phyloP scores from a whole-genome alignment of 2,113 vertebrate species.

The Notechis scutatus region DNA sequence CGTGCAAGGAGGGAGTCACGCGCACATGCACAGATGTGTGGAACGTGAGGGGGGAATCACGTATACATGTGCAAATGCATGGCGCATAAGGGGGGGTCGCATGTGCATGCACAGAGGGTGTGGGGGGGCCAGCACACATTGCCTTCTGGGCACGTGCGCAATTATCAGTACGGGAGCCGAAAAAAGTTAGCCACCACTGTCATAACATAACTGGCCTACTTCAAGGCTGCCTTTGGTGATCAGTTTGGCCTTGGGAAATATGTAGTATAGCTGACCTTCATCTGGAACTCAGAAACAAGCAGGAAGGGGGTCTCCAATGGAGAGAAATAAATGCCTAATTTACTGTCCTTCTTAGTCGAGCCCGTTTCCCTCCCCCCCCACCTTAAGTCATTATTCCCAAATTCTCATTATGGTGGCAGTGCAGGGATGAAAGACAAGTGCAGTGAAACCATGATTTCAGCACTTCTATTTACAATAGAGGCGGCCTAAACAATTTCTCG shows the following conservation, averaged over 20 bases:
- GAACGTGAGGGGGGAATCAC: no score
- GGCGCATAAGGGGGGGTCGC: no score
- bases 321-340: constrained; percentile 71
- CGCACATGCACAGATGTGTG: no score
- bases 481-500: constrained; percentile 55
- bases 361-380: constrained; percentile 41
- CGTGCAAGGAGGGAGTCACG: no score
- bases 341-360: constrained; percentile 67
- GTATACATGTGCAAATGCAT: no score
- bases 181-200: not conserved
- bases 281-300: constrained; percentile 57
- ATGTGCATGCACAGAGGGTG: no score
- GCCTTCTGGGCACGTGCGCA: no score
- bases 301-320: constrained; percentile 61
- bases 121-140: no score
- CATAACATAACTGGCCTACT: constrained; percentile 55
- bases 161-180: no score
- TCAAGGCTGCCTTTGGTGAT: constrained; percentile 52
- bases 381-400: constrained; percentile 63
- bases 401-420: constrained; percentile 63
- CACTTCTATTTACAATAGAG: constrained; percentile 64
- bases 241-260: constrained; percentile 60
- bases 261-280: constrained; percentile 61
- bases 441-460: constrained; percentile 59
- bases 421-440: constrained; percentile 56